phyloP scores from a whole-genome alignment of 2,797 vertebrate species.

The Danionella dracula region DNA sequence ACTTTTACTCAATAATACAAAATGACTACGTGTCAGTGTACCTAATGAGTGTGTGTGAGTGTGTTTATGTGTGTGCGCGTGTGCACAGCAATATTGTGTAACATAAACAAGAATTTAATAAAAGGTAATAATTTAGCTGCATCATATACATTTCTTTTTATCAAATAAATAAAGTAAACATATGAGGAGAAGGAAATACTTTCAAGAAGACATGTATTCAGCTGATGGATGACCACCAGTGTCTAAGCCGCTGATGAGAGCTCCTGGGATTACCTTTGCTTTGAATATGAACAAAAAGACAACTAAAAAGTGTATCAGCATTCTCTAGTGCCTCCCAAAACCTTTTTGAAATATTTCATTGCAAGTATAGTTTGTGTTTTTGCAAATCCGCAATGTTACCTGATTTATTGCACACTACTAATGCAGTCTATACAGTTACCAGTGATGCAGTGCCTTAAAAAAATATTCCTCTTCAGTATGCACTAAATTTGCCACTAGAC shows the following conservation, averaged over 20 bases:
- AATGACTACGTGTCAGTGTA: no score
- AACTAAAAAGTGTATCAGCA: slow-evolving; percentile 17
- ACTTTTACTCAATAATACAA: no score
- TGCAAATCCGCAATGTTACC: not conserved
- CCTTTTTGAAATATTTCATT: slow-evolving; percentile 10
- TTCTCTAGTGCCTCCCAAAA: slow-evolving; percentile 3
- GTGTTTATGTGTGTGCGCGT: no score
- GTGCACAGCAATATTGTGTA: no score
- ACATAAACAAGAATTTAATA: no score
- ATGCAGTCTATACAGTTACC: not conserved
- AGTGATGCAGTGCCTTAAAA: not conserved
- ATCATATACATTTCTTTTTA: no score
- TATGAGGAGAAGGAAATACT: not conserved
- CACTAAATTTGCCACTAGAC: not conserved
- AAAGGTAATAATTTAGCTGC: no score
- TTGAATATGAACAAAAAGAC: slow-evolving; percentile 8
- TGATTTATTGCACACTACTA: not conserved
- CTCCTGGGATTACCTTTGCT: slow-evolving; percentile 10
- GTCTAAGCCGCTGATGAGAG: slow-evolving; percentile 39
- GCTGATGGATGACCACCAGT: slow-evolving; percentile 34
- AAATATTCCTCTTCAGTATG: not conserved
- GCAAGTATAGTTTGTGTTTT: slow-evolving; percentile 6
- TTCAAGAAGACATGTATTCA: not conserved
- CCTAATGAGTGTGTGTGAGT: no score
- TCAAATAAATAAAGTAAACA: not conserved